Base-by-base conservation (phyloP, 2,113 vertebrate genomes). In the Cnemophilus loriae region DNA sequence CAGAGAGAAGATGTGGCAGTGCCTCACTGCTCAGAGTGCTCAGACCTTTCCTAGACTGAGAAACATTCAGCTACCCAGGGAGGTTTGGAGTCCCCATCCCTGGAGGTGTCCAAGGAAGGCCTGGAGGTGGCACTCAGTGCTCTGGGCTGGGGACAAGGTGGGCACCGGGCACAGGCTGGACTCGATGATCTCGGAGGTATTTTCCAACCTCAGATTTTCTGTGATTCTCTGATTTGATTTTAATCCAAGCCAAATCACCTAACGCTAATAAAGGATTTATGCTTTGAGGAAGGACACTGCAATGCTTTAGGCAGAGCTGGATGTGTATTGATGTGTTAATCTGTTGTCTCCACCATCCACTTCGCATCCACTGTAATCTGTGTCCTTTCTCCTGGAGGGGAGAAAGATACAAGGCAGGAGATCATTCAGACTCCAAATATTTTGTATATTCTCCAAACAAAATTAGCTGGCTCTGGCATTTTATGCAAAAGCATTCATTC, bases 141-240 rank as follows among this genome's bases (percentile, higher is more conserved):
- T 55, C 47, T 69, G 63, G n/a, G 30, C 47, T 69, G 53, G 78
- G 7, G 70, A 61, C 63, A 55, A 61, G n/a, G 79, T 35, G 41
- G 24, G 23, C 0, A n/a, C 4, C 0, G 1, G 13, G 4, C 70
- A 89, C 30, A 16, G 7, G 11, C 23, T 2, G 55, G 32, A 1
- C 26, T 69, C 1, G 0, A 2, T 35, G 17, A 15, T 5, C 20
- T 76, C 7, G 15, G 30, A 83, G 35, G 12, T 7, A 22, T 84
- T 75, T 76, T 24, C 56, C 56, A 69, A 1, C 22, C 41, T 63
- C 10, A 37, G 11, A 5, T 32, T 42, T 63, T 3, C 24, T 47
- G 22, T 0, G 39, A 47, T 46, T 67, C 39, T 49, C 18, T 23
- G 41, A 42, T 50, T 68, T 7, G 1, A 19, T 87, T 92, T 79